phyloP scores from a whole-genome alignment of 1,140 invertebrate genomes.

The Trachymyrmex septentrionalis region DNA sequence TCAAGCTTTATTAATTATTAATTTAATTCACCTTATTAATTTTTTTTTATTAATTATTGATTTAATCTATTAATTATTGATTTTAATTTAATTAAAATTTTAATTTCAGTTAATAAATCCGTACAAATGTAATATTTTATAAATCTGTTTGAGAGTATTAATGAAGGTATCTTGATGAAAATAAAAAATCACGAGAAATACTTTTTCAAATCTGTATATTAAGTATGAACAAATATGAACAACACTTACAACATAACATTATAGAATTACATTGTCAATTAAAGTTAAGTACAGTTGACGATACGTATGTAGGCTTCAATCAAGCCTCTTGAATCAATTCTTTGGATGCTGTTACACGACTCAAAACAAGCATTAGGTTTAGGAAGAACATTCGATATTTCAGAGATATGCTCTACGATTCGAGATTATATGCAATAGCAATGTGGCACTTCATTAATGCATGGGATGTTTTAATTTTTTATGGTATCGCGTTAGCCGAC shows the following conservation, averaged over 20 bases:
- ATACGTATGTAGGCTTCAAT: constrained; percentile 31
- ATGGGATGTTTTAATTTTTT: neutral
- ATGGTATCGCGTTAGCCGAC: neutral
- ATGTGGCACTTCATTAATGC: constrained; percentile 33
- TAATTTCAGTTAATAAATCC: neutral
- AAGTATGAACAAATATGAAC: constrained; percentile 82
- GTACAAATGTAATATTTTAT: neutral
- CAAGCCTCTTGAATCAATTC: constrained; percentile 52
- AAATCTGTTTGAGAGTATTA: neutral
- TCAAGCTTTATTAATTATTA: no score
- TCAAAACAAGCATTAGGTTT: constrained; percentile 23
- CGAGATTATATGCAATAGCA: constrained; percentile 38
- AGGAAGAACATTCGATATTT: constrained; percentile 29
- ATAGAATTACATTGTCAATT: constrained; percentile 76
- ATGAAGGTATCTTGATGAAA: neutral
- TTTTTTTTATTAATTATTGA: no score
- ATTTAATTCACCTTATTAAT: no score
- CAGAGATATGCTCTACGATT: constrained; percentile 36
- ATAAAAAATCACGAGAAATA: constrained; percentile 5
- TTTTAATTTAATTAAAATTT: neutral
- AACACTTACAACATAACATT: constrained; percentile 81
- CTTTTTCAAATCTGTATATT: constrained; percentile 70
- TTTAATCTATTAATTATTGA: no score
- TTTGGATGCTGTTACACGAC: constrained; percentile 50
- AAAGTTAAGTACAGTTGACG: constrained; percentile 78